Percentiles rank a stretch among this genome's conserved stretches.
Conservation (phyloP, 53 echinoderm and acorn worm genomes). For the Crossaster papposus region DNA sequence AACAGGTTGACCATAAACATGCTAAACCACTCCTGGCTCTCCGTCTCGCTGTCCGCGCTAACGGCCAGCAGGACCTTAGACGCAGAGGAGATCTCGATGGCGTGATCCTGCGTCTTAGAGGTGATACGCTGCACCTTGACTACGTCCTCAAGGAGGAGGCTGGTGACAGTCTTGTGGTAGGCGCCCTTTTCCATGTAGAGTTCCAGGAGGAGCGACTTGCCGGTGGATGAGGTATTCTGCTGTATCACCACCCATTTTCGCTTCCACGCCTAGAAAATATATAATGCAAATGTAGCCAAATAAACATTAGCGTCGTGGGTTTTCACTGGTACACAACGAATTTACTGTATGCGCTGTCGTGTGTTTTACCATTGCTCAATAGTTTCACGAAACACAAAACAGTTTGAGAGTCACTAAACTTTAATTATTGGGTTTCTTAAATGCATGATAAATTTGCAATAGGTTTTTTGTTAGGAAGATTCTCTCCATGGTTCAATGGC, state of each 20-base stretch:
- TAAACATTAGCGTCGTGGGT: no score
- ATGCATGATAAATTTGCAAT: no score
- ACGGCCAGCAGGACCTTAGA: constrained; percentile 63
- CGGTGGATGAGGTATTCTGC: constrained; percentile 73
- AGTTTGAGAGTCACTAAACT: no score
- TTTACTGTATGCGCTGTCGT: no score
- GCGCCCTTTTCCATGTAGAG: constrained; percentile 88
- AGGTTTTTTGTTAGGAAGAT: no score
- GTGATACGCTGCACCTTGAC: constrained; percentile 66
- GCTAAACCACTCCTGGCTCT: constrained; percentile 83
- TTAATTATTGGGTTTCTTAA: no score
- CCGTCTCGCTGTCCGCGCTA: constrained; percentile 81
- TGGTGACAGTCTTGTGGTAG: constrained; percentile 85
- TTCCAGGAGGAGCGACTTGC: constrained; percentile 75
- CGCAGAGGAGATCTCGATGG: constrained; percentile 74
- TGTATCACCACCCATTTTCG: constrained; percentile 82
- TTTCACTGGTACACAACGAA: no score
- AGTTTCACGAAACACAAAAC: no score
- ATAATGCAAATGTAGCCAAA: no score
- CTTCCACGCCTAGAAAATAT: constrained; percentile 79
- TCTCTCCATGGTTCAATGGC: no score
- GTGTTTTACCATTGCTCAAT: no score
- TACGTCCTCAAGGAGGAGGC: constrained; percentile 76
- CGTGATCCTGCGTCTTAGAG: constrained; percentile 74
- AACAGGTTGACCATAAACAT: constrained; percentile 72